These are phyloP conservation scores for Ichneumoninae sp. DNA, from an alignment of 2,888 invertebrate genomes.

Conservation along the genomic window DNA sequence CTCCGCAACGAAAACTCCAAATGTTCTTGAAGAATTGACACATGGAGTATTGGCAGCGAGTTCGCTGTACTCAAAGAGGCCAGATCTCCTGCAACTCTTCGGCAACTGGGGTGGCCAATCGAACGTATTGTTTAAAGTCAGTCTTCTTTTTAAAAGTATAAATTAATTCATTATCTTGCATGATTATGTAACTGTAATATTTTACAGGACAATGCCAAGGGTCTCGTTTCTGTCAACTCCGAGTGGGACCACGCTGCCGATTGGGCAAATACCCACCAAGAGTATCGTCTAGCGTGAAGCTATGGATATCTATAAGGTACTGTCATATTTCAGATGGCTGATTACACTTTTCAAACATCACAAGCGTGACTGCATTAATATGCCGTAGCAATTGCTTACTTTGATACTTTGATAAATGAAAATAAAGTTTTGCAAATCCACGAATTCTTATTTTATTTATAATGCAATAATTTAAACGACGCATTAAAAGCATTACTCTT, in stretches of 20 bases:
- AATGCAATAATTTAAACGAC: not conserved
- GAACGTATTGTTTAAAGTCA: conserved; percentile 86
- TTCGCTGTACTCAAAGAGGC: conserved; percentile 85
- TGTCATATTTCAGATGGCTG: not conserved
- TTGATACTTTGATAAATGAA: conserved; percentile 38
- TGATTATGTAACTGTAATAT: conserved; percentile 16
- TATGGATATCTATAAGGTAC: not conserved
- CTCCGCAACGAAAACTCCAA: conserved; percentile 84
- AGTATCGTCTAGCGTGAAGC: conserved; percentile 60
- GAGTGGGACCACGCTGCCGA: conserved; percentile 76
- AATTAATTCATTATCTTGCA: not conserved
- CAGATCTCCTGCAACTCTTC: conserved; percentile 88
- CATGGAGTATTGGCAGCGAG: conserved; percentile 88
- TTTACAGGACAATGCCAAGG: conserved; percentile 84
- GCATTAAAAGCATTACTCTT: not conserved
- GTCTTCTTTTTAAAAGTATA: not conserved
- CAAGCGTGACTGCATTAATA: conserved; percentile 8
- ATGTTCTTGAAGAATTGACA: conserved; percentile 87
- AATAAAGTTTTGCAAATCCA: conserved; percentile 41
- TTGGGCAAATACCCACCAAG: conserved; percentile 73
- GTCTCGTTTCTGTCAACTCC: conserved; percentile 81
- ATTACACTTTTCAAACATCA: conserved; percentile 6
- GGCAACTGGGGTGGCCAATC: conserved; percentile 86
- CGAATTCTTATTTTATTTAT: not conserved
- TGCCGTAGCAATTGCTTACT: conserved; percentile 22